Evolutionary conservation across 2,113 vertebrate genomes (phyloP).

Genomic region (Ptychochromis oligacanthus): DNA sequence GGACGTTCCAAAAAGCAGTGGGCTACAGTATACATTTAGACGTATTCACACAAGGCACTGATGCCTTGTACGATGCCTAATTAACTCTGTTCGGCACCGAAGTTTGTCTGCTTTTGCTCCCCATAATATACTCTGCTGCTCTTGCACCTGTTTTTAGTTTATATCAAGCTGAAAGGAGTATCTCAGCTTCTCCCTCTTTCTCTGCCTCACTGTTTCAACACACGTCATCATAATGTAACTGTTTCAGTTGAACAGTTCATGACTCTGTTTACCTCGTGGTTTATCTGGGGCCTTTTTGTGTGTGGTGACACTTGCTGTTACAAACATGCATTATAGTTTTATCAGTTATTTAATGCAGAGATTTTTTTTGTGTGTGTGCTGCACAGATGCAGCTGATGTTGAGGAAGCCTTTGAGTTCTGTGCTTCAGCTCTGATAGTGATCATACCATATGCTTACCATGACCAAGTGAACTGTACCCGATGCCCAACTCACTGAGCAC

Average conservation of each 20-base stretch:
- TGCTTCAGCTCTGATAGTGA: too few species aligned
- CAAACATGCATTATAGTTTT: too few species aligned
- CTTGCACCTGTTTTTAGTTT: neutral
- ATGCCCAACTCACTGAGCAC: too few species aligned
- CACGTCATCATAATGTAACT: neutral
- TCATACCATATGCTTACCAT: too few species aligned
- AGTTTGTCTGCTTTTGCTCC: accelerated
- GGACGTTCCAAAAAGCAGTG: neutral
- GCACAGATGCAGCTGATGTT: too few species aligned
- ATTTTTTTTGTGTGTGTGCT: too few species aligned
- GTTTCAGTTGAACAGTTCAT: neutral
- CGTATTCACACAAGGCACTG: neutral
- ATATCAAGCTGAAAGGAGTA: neutral
- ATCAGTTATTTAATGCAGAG: too few species aligned
- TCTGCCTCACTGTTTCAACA: neutral
- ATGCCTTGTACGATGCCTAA: neutral
- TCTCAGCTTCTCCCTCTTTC: neutral
- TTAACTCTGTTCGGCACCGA: neutral
- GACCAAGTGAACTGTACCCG: too few species aligned
- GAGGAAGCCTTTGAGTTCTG: neutral
- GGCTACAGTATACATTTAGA: neutral
- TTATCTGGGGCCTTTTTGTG: neutral
- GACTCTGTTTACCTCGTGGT: neutral
- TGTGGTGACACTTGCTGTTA: accelerated
- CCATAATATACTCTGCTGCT: neutral